Evolutionary conservation across 2,113 vertebrate species (phyloP).

Genomic region (Cephalopholis sonnerati): DNA sequence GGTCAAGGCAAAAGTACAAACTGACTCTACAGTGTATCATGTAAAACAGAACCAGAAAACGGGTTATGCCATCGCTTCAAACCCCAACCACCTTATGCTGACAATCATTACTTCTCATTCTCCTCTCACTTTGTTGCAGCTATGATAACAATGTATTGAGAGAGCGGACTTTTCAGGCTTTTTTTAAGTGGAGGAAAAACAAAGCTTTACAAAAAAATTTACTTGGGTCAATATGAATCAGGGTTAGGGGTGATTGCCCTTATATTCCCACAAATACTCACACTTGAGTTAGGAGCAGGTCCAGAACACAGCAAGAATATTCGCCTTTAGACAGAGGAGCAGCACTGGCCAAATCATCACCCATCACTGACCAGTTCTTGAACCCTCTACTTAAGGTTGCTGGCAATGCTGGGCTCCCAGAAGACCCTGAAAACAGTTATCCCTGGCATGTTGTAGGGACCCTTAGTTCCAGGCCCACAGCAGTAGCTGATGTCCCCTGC

Average conservation of each 20-base stretch:
- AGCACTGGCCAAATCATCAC: background rate
- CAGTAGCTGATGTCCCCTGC: background rate
- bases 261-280: background rate
- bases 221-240: background rate
- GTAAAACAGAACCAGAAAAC: background rate
- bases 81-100: background rate
- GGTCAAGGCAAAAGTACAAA: slow-evolving; percentile 30
- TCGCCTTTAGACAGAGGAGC: background rate
- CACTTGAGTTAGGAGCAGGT: background rate
- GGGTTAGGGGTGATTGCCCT: background rate
- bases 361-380: background rate
- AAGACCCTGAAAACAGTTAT: background rate
- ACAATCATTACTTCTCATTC: background rate
- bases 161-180: background rate
- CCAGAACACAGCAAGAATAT: background rate
- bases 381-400: background rate
- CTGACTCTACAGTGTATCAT: background rate
- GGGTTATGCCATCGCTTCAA: background rate
- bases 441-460: background rate
- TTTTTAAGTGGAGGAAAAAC: background rate
- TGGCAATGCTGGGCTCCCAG: background rate
- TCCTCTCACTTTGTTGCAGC: background rate
- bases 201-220: background rate
- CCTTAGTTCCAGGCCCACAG: background rate
- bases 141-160: background rate